Conservation (phyloP, 2,797 vertebrate genomes). For the Platyrinchus mystaceus region DNA sequence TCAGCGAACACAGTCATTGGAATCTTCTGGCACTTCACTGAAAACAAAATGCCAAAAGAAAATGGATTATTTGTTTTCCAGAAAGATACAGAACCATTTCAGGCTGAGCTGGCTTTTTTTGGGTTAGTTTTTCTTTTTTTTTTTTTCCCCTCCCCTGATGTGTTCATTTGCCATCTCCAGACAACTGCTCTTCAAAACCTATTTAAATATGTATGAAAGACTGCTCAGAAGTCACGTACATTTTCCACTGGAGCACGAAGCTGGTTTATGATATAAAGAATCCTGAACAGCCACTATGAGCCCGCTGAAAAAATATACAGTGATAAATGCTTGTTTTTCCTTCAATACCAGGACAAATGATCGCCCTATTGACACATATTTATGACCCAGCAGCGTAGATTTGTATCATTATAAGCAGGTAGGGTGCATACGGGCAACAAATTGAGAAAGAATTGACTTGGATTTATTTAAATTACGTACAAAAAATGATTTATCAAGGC, state of each 20-base stretch:
- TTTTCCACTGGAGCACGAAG: not conserved
- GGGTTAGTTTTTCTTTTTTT: not conserved
- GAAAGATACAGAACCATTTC: conserved; percentile 2
- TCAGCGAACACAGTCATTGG: not conserved
- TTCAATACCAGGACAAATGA: not conserved
- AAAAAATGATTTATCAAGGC: not conserved
- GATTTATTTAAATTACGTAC: not conserved
- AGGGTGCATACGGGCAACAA: not conserved
- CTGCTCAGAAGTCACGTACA: conserved; percentile 17
- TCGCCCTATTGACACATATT: not conserved
- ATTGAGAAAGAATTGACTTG: not conserved
- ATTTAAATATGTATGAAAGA: conserved; percentile 43
- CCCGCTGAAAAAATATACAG: not conserved
- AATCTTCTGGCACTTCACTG: conserved; percentile 40
- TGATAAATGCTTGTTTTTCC: not conserved
- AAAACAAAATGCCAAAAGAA: conserved; percentile 5
- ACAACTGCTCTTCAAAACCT: conserved; percentile 2
- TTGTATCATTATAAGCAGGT: not conserved
- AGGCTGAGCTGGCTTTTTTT: not conserved
- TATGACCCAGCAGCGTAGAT: not conserved
- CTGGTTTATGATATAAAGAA: not conserved
- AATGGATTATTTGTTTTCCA: not conserved
- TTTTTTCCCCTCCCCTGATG: accelerated
- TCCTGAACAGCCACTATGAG: not conserved
- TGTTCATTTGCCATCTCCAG: not conserved